Evolutionary conservation across 2,113 vertebrate species (phyloP).

Genomic region (Pterocles orientalis): DNA sequence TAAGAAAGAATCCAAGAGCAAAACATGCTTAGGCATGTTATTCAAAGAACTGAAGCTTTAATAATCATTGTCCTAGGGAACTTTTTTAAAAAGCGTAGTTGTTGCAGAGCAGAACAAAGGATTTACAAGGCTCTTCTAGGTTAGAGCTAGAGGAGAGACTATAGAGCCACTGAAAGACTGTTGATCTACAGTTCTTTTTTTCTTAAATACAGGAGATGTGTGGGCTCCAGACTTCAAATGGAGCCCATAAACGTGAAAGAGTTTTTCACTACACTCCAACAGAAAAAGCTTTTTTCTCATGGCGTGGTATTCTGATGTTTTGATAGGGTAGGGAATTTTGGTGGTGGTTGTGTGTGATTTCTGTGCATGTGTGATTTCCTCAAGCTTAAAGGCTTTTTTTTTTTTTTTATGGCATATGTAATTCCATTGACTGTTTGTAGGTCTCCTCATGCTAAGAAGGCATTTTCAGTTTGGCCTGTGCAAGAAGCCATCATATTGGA

Average conservation of each 20-base stretch:
- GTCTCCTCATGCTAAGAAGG: neutral
- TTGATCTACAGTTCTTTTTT: neutral
- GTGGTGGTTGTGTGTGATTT: neutral
- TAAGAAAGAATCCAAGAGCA: neutral
- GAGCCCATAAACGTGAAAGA: constrained; percentile 20
- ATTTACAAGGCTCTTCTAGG: neutral
- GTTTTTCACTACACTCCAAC: neutral
- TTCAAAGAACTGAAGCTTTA: neutral
- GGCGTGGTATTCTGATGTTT: neutral
- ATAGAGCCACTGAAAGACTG: neutral
- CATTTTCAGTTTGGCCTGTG: neutral
- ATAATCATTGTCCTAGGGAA: neutral
- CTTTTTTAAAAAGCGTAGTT: neutral
- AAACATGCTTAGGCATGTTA: neutral
- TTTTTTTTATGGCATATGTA: neutral
- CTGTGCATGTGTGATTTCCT: constrained; percentile 7
- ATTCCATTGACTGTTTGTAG: neutral
- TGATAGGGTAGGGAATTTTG: neutral
- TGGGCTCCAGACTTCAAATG: neutral
- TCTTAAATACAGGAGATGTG: neutral
- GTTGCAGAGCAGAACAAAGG: neutral
- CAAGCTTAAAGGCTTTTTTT: neutral
- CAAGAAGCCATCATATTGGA: neutral
- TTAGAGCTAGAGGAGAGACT: neutral
- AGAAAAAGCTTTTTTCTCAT: neutral